phyloP scores from a whole-genome alignment of 2,888 invertebrate species.

The Pterobdella sp. region DNA sequence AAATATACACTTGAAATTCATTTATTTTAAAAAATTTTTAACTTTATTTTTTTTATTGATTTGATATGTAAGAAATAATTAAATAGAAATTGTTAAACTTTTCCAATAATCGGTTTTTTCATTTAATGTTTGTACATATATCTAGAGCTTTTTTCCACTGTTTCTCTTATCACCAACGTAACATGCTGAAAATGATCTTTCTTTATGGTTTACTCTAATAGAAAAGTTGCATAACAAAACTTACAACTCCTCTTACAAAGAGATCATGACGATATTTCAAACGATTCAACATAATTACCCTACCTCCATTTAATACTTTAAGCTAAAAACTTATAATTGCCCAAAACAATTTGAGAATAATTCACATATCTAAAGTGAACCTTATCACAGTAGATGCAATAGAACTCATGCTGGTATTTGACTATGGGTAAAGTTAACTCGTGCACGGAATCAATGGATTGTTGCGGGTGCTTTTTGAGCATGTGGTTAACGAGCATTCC shows the following conservation, averaged over 20 bases:
- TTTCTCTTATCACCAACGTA: too few relatives aligned
- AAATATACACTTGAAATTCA: background rate
- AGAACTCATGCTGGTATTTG: slow-evolving; percentile 68
- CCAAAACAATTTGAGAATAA: background rate
- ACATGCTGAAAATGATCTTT: too few relatives aligned
- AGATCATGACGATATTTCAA: too few relatives aligned
- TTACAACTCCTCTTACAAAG: too few relatives aligned
- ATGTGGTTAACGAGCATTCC: slow-evolving; percentile 76
- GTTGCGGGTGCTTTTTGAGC: slow-evolving; percentile 62
- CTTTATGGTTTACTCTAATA: too few relatives aligned
- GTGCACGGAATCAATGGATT: slow-evolving; percentile 59
- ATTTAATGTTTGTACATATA: too few relatives aligned
- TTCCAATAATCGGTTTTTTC: too few relatives aligned
- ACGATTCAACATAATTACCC: too few relatives aligned
- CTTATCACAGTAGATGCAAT: slow-evolving; percentile 71
- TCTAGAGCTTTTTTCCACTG: too few relatives aligned
- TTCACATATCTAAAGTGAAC: slow-evolving; percentile 13
- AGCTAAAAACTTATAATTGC: too few relatives aligned
- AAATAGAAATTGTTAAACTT: background rate
- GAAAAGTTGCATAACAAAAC: too few relatives aligned
- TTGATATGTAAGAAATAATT: background rate
- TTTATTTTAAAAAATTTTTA: background rate
- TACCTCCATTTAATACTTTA: too few relatives aligned
- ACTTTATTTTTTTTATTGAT: background rate
- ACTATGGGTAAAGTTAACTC: slow-evolving; percentile 71